A percentile compares a stretch with the other conserved stretches of the same genome.
These are phyloP conservation scores for Chymomyza amoena DNA, from an alignment of 2,888 invertebrate species.

Conservation along the genomic window DNA sequence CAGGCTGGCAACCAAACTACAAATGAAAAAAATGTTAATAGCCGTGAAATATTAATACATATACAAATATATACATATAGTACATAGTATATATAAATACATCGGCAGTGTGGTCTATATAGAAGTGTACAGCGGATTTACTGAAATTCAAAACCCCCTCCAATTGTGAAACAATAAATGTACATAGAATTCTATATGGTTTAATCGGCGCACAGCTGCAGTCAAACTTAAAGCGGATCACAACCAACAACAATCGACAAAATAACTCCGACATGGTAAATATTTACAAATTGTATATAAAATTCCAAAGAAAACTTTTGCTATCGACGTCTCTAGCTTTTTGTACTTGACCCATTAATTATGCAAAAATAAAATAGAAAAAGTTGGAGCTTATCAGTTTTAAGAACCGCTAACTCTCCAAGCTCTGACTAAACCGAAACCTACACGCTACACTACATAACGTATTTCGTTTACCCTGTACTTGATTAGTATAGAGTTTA, in stretches of 20 bases:
- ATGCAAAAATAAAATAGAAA: slow-evolving; percentile 26
- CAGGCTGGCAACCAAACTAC: slow-evolving; percentile 37
- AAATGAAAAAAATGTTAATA: slow-evolving; percentile 39
- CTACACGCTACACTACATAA: not conserved
- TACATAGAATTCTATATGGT: not conserved
- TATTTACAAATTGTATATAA: slow-evolving; percentile 14
- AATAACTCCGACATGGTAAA: not conserved
- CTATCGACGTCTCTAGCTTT: not conserved
- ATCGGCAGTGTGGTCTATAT: not conserved
- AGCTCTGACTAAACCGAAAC: not conserved
- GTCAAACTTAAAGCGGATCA: not conserved
- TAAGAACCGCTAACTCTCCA: not conserved
- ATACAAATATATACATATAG: slow-evolving; percentile 2
- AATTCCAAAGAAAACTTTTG: not conserved
- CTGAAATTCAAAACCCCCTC: slow-evolving; percentile 7
- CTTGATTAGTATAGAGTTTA: no score
- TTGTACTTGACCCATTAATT: slow-evolving; percentile 66
- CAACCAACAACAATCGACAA: not conserved
- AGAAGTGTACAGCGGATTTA: slow-evolving; percentile 2
- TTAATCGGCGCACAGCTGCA: not conserved
- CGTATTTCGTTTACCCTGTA: not conserved
- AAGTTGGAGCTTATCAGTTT: slow-evolving; percentile 27
- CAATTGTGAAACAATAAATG: slow-evolving; percentile 3
- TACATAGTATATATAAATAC: not conserved
- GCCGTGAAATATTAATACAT: slow-evolving; percentile 11